phyloP scores from a whole-genome alignment of 2,797 vertebrate genomes.

The Pogonophryne albipinna region DNA sequence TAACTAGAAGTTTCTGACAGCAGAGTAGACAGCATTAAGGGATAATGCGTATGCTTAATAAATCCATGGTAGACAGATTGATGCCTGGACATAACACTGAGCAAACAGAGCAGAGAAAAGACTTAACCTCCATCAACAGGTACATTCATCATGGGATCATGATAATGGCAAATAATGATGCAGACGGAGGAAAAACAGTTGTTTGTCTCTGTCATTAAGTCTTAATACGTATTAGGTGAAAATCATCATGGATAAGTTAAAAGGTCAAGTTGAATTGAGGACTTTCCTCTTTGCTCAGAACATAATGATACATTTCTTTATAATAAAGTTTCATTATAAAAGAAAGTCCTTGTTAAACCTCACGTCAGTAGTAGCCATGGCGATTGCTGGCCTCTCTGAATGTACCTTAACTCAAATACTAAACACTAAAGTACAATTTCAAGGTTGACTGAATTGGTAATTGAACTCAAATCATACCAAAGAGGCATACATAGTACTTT shows the following conservation, averaged over 20 bases:
- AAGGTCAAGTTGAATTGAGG: background rate
- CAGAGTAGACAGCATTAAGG: conserved; percentile 37
- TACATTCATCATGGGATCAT: conserved; percentile 38
- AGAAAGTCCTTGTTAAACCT: background rate
- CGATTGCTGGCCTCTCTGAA: background rate
- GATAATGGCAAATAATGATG: conserved; percentile 2
- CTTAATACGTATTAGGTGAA: background rate
- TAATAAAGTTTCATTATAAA: background rate
- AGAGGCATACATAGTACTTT: background rate
- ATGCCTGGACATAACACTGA: conserved; percentile 56
- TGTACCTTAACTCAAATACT: background rate
- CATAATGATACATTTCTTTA: too few species aligned
- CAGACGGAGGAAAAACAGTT: background rate
- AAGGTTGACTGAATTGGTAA: too few species aligned
- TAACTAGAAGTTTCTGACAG: conserved; percentile 22
- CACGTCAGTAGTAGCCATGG: background rate
- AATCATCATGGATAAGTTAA: background rate
- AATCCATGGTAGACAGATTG: conserved; percentile 70
- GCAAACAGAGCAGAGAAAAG: conserved; percentile 61
- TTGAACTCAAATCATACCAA: background rate
- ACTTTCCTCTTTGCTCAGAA: background rate
- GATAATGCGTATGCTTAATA: conserved; percentile 60
- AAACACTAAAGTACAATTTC: too few species aligned
- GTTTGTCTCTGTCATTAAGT: background rate
- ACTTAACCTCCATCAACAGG: conserved; percentile 54